Conservation (phyloP, 2,797 vertebrate species). For the Vespertilio murinus region DNA sequence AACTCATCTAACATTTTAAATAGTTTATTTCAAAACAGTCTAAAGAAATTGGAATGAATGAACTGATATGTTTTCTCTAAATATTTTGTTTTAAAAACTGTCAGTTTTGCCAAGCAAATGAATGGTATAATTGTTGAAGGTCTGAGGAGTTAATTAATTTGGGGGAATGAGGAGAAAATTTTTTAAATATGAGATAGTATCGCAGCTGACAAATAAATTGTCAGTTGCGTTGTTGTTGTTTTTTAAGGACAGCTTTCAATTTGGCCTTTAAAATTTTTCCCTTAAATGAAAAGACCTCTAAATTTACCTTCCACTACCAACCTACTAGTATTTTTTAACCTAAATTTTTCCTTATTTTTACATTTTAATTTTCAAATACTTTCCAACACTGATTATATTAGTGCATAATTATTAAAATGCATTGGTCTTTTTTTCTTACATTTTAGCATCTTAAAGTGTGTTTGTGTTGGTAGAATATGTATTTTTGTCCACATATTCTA, state of each 20-base stretch:
- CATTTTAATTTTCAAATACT: background rate
- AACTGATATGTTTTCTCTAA: background rate
- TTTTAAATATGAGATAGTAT: background rate
- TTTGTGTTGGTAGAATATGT: background rate
- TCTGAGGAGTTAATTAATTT: background rate
- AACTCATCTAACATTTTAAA: background rate
- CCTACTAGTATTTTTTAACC: background rate
- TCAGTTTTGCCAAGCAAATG: background rate
- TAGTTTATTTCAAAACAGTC: background rate
- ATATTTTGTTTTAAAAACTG: background rate
- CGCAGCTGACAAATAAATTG: background rate
- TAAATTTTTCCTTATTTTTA: background rate
- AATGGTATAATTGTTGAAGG: background rate
- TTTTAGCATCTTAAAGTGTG: background rate
- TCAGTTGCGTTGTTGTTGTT: background rate
- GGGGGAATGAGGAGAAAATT: background rate
- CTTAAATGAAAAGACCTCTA: background rate
- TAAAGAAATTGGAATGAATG: background rate
- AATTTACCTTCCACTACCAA: background rate
- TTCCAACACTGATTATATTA: background rate
- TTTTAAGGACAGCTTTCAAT: background rate
- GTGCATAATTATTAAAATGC: background rate
- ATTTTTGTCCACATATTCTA: background rate
- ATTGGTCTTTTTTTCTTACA: background rate
- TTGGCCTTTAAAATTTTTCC: background rate